A percentile compares a stretch with the other conserved stretches of the same genome.
Conservation (phyloP, 2,888 invertebrate species). For the Ornithoptera alexandrae region DNA sequence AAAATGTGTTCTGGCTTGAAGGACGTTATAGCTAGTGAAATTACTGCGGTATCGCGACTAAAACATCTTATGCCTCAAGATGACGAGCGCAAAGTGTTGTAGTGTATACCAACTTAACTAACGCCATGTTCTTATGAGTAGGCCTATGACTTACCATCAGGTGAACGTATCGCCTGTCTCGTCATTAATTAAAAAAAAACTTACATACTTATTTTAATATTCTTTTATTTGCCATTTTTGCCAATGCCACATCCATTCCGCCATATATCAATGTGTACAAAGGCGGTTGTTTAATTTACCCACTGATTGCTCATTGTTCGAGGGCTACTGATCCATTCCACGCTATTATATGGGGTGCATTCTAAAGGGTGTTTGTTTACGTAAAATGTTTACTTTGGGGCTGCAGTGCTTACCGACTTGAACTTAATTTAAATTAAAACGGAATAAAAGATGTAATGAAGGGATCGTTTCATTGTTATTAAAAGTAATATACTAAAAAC, state of each 20-base stretch:
- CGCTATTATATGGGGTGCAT: conserved; percentile 54
- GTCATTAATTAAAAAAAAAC: no score
- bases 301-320: conserved; percentile 76
- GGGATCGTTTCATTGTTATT: conserved; percentile 10
- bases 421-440: conserved; percentile 45
- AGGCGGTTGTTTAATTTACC: conserved; percentile 75
- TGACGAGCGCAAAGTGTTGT: no score
- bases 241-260: conserved; percentile 10
- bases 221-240: not conserved
- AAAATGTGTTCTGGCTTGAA: no score
- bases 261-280: conserved; percentile 37
- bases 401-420: conserved; percentile 60
- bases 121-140: no score
- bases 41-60: no score
- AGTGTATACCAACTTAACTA: no score
- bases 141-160: no score
- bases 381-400: conserved; percentile 55
- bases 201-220: no score
- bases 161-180: no score
- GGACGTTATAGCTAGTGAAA: no score
- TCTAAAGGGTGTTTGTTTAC: conserved; percentile 53
- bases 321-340: conserved; percentile 55
- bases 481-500: not conserved
- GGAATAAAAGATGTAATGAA: conserved; percentile 12
- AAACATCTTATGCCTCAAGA: no score